Conservation (phyloP, 2,113 vertebrate genomes). For the Rhinoderma darwinii region DNA sequence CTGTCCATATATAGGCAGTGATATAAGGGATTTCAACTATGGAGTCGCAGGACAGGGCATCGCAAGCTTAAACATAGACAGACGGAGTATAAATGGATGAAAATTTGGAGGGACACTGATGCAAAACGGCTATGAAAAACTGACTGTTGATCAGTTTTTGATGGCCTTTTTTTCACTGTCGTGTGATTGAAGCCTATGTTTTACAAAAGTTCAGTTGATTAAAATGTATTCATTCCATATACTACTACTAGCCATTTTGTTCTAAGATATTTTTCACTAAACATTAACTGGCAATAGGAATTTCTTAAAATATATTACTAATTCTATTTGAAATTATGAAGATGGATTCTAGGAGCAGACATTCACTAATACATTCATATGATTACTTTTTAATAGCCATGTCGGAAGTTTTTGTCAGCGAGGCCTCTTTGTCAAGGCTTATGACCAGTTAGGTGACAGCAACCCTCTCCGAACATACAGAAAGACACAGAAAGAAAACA, state of each 20-base stretch:
- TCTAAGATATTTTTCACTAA: neutral
- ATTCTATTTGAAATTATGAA: neutral
- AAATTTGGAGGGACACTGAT: too few species aligned
- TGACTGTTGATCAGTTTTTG: too few species aligned
- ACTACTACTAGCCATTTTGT: neutral
- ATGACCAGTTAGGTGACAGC: conserved; percentile 11
- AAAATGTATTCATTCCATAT: neutral
- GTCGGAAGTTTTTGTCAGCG: neutral
- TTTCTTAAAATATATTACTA: too few species aligned
- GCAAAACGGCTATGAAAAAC: too few species aligned
- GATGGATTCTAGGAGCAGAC: neutral
- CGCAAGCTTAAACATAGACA: too few species aligned
- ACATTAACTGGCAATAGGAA: neutral
- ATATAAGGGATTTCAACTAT: too few species aligned
- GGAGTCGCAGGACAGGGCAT: too few species aligned
- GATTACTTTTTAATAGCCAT: conserved; percentile 12
- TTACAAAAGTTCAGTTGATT: neutral
- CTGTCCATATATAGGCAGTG: too few species aligned
- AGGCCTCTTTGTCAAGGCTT: neutral
- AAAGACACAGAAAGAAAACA: conserved; percentile 14
- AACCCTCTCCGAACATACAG: neutral
- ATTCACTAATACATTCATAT: neutral
- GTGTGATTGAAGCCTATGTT: too few species aligned
- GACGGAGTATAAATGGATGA: too few species aligned
- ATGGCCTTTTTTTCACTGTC: too few species aligned